These are phyloP conservation scores for Clusia tigrina DNA, from an alignment of 2,888 invertebrate species.

Conservation along the genomic window DNA sequence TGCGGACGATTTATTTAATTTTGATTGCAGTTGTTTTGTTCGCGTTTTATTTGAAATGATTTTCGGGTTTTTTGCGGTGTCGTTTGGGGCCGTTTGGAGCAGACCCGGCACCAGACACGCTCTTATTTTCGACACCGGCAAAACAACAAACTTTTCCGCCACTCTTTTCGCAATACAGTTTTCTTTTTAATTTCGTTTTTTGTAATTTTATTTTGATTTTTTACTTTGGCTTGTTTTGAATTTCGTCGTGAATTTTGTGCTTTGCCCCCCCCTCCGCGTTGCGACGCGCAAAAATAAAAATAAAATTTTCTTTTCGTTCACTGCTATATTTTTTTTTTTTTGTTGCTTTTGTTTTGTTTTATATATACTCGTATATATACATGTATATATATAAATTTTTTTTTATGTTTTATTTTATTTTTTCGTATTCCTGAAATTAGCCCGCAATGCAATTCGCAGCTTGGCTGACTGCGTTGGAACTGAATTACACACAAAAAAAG, in stretches of 20 bases:
- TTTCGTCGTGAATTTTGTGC: not conserved
- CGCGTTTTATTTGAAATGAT: not conserved
- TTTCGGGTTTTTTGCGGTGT: not conserved
- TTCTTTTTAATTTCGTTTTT: not conserved
- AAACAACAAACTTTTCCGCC: not conserved
- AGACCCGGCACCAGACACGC: not conserved
- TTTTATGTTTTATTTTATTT: not conserved
- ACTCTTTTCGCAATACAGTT: not conserved
- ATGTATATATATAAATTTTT: not conserved
- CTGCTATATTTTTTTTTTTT: not conserved
- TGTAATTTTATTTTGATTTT: not conserved
- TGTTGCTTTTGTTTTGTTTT: not conserved
- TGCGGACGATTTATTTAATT: not conserved
- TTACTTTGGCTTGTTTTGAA: slow-evolving; percentile 2
- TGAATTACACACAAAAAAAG: not conserved
- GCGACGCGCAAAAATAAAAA: not conserved
- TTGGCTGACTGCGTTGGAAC: slow-evolving; percentile 7
- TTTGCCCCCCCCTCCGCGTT: not conserved
- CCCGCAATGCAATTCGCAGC: slow-evolving; percentile 17
- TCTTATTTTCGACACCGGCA: slow-evolving; percentile 6
- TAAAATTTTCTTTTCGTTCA: not conserved
- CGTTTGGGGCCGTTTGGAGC: not conserved
- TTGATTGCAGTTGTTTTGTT: not conserved
- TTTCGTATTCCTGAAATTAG: not conserved
- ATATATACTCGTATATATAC: not conserved